Conservation (phyloP, 2,888 invertebrate species). For the Clepsis dumicolana region DNA sequence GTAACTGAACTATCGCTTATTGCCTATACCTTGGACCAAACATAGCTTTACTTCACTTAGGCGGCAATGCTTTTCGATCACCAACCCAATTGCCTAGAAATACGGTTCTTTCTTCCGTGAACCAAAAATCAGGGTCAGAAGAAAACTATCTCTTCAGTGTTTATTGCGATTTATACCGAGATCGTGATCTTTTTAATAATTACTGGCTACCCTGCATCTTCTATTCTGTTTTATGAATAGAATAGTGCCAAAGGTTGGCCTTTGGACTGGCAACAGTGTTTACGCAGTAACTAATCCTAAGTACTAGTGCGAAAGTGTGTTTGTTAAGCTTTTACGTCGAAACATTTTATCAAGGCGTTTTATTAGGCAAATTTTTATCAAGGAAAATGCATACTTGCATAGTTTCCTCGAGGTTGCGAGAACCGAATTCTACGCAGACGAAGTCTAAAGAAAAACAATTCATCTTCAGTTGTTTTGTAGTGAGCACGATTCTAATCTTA, state of each 20-base stretch:
- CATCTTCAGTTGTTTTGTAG: too few species aligned
- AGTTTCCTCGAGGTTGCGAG: too few species aligned
- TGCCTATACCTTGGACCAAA: slow-evolving; percentile 22
- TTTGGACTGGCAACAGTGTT: neutral
- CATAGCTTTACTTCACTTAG: slow-evolving; percentile 23
- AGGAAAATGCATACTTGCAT: too few species aligned
- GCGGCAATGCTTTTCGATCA: neutral
- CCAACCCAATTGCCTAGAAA: neutral
- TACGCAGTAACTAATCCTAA: neutral
- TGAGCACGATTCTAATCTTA: too few species aligned
- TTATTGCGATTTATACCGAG: slow-evolving; percentile 40
- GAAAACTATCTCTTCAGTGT: slow-evolving; percentile 41
- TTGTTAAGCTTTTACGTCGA: too few species aligned
- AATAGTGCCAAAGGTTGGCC: neutral
- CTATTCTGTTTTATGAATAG: slow-evolving; percentile 17
- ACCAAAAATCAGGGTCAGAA: slow-evolving; percentile 27
- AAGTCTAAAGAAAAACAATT: too few species aligned
- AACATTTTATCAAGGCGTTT: too few species aligned
- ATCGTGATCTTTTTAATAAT: slow-evolving; percentile 42
- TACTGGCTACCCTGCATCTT: slow-evolving; percentile 15
- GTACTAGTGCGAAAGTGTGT: too few species aligned
- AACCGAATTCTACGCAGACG: too few species aligned
- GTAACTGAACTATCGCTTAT: neutral
- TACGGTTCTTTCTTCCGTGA: neutral
- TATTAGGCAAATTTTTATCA: too few species aligned